phyloP scores from a whole-genome alignment of 2,797 vertebrate genomes.

The Aselliscus stoliczkanus region DNA sequence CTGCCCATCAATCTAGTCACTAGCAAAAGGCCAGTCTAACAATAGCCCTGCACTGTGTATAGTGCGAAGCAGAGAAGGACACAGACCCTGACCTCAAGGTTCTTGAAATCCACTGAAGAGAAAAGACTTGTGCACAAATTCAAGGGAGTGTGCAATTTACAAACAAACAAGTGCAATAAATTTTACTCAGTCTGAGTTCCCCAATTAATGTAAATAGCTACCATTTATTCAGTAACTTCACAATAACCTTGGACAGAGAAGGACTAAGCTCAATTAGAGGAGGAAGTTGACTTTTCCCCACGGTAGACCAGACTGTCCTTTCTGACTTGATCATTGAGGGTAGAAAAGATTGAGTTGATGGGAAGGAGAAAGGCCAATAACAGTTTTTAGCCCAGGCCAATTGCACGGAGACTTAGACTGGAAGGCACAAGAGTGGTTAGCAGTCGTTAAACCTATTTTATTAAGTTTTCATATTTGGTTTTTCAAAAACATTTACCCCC shows the following conservation, averaged over 20 bases:
- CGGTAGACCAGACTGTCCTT: neutral
- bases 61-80: neutral
- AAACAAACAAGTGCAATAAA: neutral
- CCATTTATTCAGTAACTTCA: neutral
- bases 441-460: neutral
- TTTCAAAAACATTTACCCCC: neutral
- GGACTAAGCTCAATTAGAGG: neutral
- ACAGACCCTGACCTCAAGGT: neutral
- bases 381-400: neutral
- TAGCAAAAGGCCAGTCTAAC: neutral
- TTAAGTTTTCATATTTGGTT: neutral
- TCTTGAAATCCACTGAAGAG: neutral
- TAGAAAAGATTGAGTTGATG: neutral
- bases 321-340: neutral
- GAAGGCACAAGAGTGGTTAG: neutral
- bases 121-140: neutral
- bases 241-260: neutral
- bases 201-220: neutral
- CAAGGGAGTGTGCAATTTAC: neutral
- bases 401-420: neutral
- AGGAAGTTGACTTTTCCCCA: neutral
- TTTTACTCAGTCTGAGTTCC: neutral
- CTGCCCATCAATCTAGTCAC: neutral
- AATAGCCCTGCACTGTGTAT: neutral
- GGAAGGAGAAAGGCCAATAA: neutral